Evolutionary conservation across 2,888 invertebrate species (phyloP).

Genomic region (Amphimallon solstitiale): DNA sequence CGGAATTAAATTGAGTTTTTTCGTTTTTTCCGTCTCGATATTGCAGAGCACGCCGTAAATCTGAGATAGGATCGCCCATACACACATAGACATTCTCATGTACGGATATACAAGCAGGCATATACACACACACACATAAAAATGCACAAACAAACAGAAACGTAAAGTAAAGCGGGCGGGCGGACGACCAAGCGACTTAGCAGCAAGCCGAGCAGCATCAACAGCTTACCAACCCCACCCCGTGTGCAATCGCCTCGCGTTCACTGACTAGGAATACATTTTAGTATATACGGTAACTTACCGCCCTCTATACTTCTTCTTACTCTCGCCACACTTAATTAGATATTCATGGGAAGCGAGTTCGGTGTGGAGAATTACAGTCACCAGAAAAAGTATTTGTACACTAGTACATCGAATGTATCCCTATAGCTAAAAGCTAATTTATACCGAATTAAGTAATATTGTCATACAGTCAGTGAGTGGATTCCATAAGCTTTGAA

Average conservation of each 20-base stretch:
- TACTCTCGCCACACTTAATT: conserved; percentile 31
- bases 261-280: conserved; percentile 30
- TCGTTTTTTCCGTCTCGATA: conserved; percentile 25
- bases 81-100: conserved; percentile 18
- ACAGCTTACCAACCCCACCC: conserved; percentile 27
- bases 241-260: background rate
- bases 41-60: conserved; percentile 39
- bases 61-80: conserved; percentile 39
- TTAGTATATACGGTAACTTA: conserved; percentile 36
- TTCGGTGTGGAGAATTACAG: background rate
- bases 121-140: no score
- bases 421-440: no score
- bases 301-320: conserved; percentile 29
- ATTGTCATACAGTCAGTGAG: no score
- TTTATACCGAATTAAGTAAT: no score
- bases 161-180: conserved; percentile 13
- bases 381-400: no score
- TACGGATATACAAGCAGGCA: no score
- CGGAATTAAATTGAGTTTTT: conserved; percentile 29
- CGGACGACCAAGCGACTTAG: background rate
- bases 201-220: conserved; percentile 15
- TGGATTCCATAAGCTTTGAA: no score
- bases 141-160: conserved; percentile 8
- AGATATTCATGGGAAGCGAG: conserved; percentile 26
- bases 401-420: no score